Evolutionary conservation across 2,797 vertebrate species (phyloP), one percentile per base, ranked within the genome.

Genomic region (Notoglanidium macrostoma): DNA sequence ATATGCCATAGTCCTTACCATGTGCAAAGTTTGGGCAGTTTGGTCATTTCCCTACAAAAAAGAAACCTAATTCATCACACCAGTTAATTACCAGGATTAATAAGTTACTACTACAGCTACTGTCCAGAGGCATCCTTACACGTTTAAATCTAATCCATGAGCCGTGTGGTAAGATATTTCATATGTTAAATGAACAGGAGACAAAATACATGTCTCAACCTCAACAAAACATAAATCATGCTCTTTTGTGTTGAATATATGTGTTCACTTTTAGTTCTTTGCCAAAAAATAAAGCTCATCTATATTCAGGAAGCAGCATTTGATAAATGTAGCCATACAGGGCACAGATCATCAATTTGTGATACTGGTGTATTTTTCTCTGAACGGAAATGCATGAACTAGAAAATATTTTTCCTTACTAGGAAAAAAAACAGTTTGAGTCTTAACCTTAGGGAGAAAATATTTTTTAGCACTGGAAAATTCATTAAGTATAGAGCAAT

Each of bases 321-420:
- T 83, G 80, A 67, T 65, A 76, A 87, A 26, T 83, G 57, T 72
- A 87, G 59, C 29, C 70, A 32, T 76, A 35, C 57, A 55, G 70
- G 3, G 57, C 21, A 70, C 23, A 67, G 29, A 82, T 82, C 67
- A 86, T 82, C 54, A 82, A 32, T 72, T 63, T 80, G 76, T 21
- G 17, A 86, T 70, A 32, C 46, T 57, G n/a, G n/a, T 35, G 55
- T 46, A 35, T 85, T 78, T 32, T 81, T n/a, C n/a, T 81, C 26
- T 26, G 40, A 26, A 81, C 15, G 1, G 10, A 35, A 85, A 85
- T 61, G 67, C 63, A 70, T 57, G 46, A 49, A 55, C 17, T 67
- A 61, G 49, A 72, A 44, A 81, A 81, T 40, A 67, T 44, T 77
- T 72, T 74, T 74, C 29, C 32, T 68, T 7, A 68, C 19, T 73